These are phyloP conservation scores for Mola mola DNA, from an alignment of 2,113 vertebrate species.

Conservation along the genomic window DNA sequence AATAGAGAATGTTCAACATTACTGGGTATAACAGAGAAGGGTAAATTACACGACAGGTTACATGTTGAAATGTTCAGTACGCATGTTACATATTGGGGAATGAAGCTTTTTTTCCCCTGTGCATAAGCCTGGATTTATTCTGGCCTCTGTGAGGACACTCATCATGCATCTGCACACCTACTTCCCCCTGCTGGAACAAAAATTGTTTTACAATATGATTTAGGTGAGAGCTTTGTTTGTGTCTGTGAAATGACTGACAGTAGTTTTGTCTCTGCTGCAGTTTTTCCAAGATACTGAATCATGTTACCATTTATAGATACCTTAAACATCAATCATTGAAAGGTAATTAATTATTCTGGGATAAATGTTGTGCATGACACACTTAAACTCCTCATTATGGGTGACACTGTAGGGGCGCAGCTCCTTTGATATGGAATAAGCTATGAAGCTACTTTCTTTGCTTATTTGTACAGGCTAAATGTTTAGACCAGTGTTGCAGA, in stretches of 20 bases:
- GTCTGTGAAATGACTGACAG: background rate
- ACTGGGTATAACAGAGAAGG: constrained; percentile 15
- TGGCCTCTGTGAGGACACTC: constrained; percentile 27
- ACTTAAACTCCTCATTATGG: too few relatives aligned
- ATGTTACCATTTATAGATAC: too few relatives aligned
- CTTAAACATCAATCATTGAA: too few relatives aligned
- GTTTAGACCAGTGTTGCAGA: too few relatives aligned
- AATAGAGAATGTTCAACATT: constrained; percentile 12
- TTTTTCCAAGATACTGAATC: too few relatives aligned
- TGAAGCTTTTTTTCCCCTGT: constrained; percentile 53
- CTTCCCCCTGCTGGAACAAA: constrained; percentile 35
- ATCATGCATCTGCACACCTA: constrained; percentile 17
- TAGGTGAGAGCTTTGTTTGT: constrained; percentile 12
- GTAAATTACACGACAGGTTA: constrained; percentile 26
- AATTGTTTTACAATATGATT: constrained; percentile 13
- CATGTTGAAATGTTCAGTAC: constrained; percentile 22
- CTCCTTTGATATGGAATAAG: too few relatives aligned
- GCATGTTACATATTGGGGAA: constrained; percentile 52
- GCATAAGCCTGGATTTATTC: constrained; percentile 48
- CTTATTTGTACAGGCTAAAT: too few relatives aligned
- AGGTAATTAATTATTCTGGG: too few relatives aligned
- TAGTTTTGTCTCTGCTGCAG: too few relatives aligned
- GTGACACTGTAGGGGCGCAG: too few relatives aligned
- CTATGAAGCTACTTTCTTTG: too few relatives aligned
- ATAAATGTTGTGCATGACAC: too few relatives aligned